Conservation (phyloP, 2,113 vertebrate species). For the Nibea albiflora region DNA sequence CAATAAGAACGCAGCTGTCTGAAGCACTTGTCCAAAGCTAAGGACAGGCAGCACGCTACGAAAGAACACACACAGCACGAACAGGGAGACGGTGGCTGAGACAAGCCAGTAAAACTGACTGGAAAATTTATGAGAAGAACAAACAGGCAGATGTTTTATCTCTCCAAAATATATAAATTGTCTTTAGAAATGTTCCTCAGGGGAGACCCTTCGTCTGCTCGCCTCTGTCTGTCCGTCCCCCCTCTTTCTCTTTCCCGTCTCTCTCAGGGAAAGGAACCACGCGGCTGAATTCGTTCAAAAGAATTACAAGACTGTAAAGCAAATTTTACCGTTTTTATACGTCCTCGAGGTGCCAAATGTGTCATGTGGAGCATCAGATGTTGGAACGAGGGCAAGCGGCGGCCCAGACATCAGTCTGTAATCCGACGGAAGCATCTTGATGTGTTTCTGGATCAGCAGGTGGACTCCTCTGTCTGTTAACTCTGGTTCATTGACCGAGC, state of each 20-base stretch:
- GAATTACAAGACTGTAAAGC: conserved; percentile 76
- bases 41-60: conserved; percentile 49
- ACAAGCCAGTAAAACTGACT: conserved; percentile 78
- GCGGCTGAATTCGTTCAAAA: conserved; percentile 54
- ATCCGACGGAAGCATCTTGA: conserved; percentile 30
- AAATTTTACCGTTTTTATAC: conserved; percentile 66
- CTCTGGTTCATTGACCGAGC: conserved; percentile 32
- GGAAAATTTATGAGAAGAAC: conserved; percentile 78
- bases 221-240: conserved; percentile 41
- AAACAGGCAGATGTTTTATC: conserved; percentile 82
- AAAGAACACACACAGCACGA: conserved; percentile 54
- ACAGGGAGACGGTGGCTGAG: conserved; percentile 70
- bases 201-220: conserved; percentile 76
- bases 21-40: conserved; percentile 36
- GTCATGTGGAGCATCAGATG: conserved; percentile 66
- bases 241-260: conserved; percentile 47
- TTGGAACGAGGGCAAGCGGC: conserved; percentile 26
- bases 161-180: conserved; percentile 85
- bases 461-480: conserved; percentile 55
- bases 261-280: conserved; percentile 66
- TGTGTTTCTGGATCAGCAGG: conserved; percentile 51
- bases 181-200: conserved; percentile 82
- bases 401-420: conserved; percentile 53
- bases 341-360: conserved; percentile 65
- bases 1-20: conserved; percentile 37